Evolutionary conservation across 2,888 invertebrate species (phyloP).

Genomic region (Papilio gigon): DNA sequence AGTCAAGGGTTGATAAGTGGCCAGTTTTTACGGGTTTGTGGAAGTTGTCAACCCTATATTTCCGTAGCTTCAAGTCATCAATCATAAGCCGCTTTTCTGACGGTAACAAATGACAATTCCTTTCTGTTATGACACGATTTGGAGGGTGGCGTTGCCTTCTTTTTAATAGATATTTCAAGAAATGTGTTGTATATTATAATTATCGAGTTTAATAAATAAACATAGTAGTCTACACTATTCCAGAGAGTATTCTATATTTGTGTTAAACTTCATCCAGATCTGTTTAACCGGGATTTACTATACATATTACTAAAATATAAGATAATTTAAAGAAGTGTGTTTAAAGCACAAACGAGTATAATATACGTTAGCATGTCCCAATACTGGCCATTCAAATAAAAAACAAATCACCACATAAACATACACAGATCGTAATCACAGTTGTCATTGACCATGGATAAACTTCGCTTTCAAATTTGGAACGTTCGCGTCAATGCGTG

Average conservation of each 20-base stretch:
- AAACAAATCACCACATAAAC: conserved; percentile 33
- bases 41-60: neutral
- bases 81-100: conserved; percentile 11
- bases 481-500: conserved; percentile 61
- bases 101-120: conserved; percentile 24
- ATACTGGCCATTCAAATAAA: conserved; percentile 38
- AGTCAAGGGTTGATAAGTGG: too few relatives aligned
- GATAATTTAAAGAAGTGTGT: conserved; percentile 12
- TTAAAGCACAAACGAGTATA: conserved; percentile 26
- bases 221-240: too few relatives aligned
- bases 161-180: too few relatives aligned
- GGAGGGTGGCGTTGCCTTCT: conserved; percentile 10
- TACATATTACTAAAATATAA: too few relatives aligned
- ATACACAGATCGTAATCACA: conserved; percentile 39
- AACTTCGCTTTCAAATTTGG: conserved; percentile 64
- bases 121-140: conserved; percentile 20
- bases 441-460: conserved; percentile 59
- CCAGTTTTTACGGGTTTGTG: neutral
- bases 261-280: too few relatives aligned
- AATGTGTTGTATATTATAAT: too few relatives aligned
- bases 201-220: too few relatives aligned
- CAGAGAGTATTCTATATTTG: too few relatives aligned
- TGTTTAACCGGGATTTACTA: too few relatives aligned
- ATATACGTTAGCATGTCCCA: conserved; percentile 48
- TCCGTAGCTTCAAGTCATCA: conserved; percentile 2